Evolutionary conservation across 2,888 invertebrate genomes (phyloP), one percentile per base, ranked within the genome.

Genomic region (Monopis laevigella): DNA sequence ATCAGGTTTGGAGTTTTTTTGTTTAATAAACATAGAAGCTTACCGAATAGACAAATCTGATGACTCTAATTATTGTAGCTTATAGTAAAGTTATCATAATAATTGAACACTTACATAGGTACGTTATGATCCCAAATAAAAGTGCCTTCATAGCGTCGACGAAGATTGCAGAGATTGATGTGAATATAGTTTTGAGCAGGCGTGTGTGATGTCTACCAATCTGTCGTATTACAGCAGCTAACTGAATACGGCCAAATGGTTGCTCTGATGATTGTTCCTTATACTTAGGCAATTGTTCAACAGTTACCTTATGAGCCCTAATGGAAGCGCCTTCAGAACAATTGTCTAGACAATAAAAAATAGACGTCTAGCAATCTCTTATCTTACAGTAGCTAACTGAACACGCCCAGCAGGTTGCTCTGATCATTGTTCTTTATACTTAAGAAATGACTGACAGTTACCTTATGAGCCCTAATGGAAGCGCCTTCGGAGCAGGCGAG

Each of bases 401-500:
- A 95, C 82, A 94, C 93, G 84, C 93, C 93, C 87, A 95, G 89
- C 87, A 95, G 89, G 89, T 95, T 95, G 88, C 92, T 93, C 88
- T 93, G 93, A 92, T 95, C 94, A 92, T 95, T 94, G 89, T 94
- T 95, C 94, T n/a, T n/a, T n/a, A n/a, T n/a, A n/a, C n/a, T n/a
- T n/a, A n/a, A n/a, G n/a, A n/a, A n/a, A n/a, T n/a, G n/a, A n/a
- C n/a, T n/a, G n/a, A n/a, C n/a, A n/a, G n/a, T 17, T 21, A 86
- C 86, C 86, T 92, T 92, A 83, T 96, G 95, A 82, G 95, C 95
- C 82, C 93, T 90, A 80, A 95, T 92, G 77, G 92, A 92, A 82
- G 92, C 91, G 82, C 95, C 95, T 86, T 93, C 93, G 84, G 93
- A 92, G 86, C 94, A 94, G 86, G 94, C 93, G 84, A 95, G 89